phyloP scores from a whole-genome alignment of 1,140 invertebrate genomes.

The Brachionus plicatilis region DNA sequence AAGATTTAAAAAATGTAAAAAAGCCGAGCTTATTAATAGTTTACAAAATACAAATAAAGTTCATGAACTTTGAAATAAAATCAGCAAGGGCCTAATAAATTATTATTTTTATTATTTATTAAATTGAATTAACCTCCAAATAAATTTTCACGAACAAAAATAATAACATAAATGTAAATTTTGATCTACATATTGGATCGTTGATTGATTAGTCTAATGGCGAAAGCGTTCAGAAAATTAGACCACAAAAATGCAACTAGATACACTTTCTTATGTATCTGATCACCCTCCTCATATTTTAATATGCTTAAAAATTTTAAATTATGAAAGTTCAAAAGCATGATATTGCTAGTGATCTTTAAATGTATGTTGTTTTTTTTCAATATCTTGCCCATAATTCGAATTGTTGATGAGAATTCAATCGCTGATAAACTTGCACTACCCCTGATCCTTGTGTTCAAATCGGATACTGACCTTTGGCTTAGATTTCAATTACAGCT shows the following conservation, averaged over 20 bases:
- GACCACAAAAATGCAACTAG: neutral
- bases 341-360: neutral
- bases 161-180: neutral
- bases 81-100: neutral
- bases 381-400: neutral
- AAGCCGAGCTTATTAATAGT: too few species aligned
- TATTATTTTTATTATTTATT: too few species aligned
- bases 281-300: neutral
- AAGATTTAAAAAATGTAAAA: too few species aligned
- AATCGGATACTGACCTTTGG: too few species aligned
- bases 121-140: too few species aligned
- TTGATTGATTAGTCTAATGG: neutral
- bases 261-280: neutral
- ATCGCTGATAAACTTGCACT: too few species aligned
- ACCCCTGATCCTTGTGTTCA: too few species aligned
- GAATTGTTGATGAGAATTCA: neutral
- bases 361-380: neutral
- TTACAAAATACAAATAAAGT: neutral
- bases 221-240: neutral
- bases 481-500: too few species aligned
- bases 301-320: neutral
- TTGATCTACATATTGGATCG: neutral
- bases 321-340: conserved; percentile 1
- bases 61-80: neutral
- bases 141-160: neutral